phyloP scores from a whole-genome alignment of 2,888 invertebrate genomes.

The Autographa pulchrina region DNA sequence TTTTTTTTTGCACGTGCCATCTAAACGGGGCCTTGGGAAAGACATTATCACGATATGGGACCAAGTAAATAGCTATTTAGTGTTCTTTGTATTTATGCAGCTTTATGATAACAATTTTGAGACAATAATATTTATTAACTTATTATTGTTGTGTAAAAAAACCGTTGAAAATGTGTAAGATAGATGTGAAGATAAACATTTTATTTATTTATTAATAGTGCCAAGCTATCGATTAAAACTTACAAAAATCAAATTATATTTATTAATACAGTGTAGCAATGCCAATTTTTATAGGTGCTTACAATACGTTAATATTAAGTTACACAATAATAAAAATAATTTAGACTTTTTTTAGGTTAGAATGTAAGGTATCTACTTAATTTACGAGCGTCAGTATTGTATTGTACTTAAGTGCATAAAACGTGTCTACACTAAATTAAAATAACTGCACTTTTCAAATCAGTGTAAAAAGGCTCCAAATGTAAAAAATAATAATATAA shows the following conservation, averaged over 20 bases:
- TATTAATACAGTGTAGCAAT: slow-evolving; percentile 26
- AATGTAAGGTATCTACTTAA: slow-evolving; percentile 34
- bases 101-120: neutral
- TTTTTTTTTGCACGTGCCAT: neutral
- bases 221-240: slow-evolving; percentile 10
- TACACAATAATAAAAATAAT: slow-evolving; percentile 9
- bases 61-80: slow-evolving; percentile 29
- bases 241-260: slow-evolving; percentile 10
- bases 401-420: slow-evolving; percentile 19
- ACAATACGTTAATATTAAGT: slow-evolving; percentile 8
- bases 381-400: slow-evolving; percentile 42
- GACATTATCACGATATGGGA: slow-evolving; percentile 28
- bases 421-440: neutral
- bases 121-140: neutral
- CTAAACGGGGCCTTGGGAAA: slow-evolving; percentile 11
- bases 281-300: slow-evolving; percentile 23
- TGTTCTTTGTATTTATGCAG: slow-evolving; percentile 17
- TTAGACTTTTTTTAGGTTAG: slow-evolving; percentile 6
- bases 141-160: neutral
- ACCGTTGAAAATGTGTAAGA: neutral
- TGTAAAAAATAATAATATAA: too few species aligned
- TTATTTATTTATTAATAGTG: slow-evolving; percentile 14
- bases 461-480: too few species aligned
- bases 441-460: too few species aligned
- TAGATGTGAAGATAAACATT: slow-evolving; percentile 10